Evolutionary conservation across 2,888 invertebrate genomes (phyloP).

Genomic region (Drosophila quinaria): DNA sequence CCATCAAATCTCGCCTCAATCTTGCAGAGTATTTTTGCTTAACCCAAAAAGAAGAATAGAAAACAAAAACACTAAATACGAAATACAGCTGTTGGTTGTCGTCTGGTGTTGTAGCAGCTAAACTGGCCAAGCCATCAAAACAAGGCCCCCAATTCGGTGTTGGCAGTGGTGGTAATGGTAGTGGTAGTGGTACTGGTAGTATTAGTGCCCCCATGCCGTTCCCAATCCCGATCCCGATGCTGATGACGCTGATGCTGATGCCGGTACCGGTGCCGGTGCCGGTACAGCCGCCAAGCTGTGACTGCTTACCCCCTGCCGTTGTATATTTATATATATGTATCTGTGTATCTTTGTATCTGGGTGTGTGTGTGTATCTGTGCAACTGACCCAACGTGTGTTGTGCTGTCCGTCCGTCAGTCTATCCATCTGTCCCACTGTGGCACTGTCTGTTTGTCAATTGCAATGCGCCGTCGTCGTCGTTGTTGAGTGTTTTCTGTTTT

Average conservation of each 20-base stretch:
- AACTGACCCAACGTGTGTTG: slow-evolving; percentile 78
- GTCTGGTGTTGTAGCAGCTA: slow-evolving; percentile 48
- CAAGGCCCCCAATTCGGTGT: slow-evolving; percentile 76
- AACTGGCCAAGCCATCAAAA: slow-evolving; percentile 76
- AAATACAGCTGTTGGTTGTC: slow-evolving; percentile 62
- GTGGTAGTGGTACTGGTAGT: slow-evolving; percentile 31
- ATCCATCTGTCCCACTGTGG: slow-evolving; percentile 32
- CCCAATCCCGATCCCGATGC: slow-evolving; percentile 29
- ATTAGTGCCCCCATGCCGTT: slow-evolving; percentile 63
- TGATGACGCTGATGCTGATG: slow-evolving; percentile 7
- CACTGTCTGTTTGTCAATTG: slow-evolving; percentile 75
- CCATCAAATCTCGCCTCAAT: slow-evolving; percentile 13
- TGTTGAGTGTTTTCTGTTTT: slow-evolving; percentile 49
- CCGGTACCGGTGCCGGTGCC: slow-evolving; percentile 41
- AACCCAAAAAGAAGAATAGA: slow-evolving; percentile 1
- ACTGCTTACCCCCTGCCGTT: slow-evolving; percentile 71
- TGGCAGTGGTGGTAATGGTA: slow-evolving; percentile 22
- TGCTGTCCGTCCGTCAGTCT: slow-evolving; percentile 45
- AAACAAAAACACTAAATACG: slow-evolving; percentile 14
- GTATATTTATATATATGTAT: slow-evolving; percentile 8
- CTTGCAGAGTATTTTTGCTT: slow-evolving; percentile 20
- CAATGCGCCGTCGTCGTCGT: slow-evolving; percentile 68
- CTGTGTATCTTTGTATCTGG: slow-evolving; percentile 13
- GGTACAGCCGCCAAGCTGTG: slow-evolving; percentile 70
- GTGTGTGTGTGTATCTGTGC: slow-evolving; percentile 52